Evolutionary conservation across 2,113 vertebrate species (phyloP).

Genomic region (Spea bombifrons): DNA sequence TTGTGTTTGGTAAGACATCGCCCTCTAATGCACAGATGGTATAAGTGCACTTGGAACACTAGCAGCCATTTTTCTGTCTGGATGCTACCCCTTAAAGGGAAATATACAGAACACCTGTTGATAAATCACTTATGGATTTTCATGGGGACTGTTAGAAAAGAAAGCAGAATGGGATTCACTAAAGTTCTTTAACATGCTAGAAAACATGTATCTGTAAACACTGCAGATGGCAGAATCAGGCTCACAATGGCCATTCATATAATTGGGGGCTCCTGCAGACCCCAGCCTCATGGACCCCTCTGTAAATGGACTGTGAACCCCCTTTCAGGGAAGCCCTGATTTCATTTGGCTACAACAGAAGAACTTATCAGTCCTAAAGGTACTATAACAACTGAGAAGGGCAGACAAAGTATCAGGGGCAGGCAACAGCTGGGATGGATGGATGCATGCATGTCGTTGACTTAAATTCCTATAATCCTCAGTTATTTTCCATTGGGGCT

Average conservation of each 20-base stretch:
- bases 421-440: too few relatives aligned
- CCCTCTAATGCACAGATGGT: slow-evolving; percentile 6
- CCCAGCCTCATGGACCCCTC: too few relatives aligned
- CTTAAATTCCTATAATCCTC: too few relatives aligned
- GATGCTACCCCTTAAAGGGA: slow-evolving; percentile 32
- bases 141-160: background rate
- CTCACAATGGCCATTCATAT: too few relatives aligned
- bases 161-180: background rate
- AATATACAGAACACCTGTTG: slow-evolving; percentile 38
- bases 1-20: background rate
- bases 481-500: background rate
- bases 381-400: too few relatives aligned
- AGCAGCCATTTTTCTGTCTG: slow-evolving; percentile 11
- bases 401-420: too few relatives aligned
- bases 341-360: too few relatives aligned
- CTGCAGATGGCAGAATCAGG: background rate
- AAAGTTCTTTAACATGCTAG: background rate
- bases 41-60: background rate
- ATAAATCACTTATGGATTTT: slow-evolving; percentile 24
- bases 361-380: too few relatives aligned
- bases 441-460: too few relatives aligned
- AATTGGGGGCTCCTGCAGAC: too few relatives aligned
- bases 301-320: too few relatives aligned
- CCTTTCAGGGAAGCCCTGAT: too few relatives aligned
- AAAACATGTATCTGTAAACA: background rate